Conservation (phyloP, 2,113 vertebrate genomes). For the Mellivora capensis region DNA sequence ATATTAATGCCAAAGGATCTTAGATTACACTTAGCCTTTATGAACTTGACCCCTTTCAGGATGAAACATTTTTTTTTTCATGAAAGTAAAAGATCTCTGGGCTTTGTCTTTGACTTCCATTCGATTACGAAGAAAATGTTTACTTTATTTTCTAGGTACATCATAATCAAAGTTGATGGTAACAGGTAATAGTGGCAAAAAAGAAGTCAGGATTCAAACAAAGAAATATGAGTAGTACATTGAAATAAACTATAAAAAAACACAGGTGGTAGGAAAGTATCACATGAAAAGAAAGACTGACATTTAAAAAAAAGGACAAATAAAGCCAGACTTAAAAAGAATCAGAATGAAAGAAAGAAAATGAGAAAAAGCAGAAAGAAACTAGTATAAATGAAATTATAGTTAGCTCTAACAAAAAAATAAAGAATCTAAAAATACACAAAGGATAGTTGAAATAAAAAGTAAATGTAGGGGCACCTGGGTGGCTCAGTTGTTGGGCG, state of each 20-base stretch:
- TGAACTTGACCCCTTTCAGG: neutral
- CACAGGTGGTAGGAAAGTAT: neutral
- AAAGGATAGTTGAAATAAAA: neutral
- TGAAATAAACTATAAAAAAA: neutral
- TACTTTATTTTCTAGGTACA: neutral
- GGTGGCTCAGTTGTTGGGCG: too few relatives aligned
- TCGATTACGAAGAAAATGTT: neutral
- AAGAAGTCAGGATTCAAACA: constrained; percentile 23
- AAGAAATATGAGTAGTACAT: neutral
- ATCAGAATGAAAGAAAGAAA: neutral
- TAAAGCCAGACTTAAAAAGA: neutral
- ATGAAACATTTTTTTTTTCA: constrained; percentile 36
- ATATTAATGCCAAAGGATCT: neutral
- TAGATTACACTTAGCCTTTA: neutral
- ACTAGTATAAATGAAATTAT: neutral
- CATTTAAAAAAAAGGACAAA: neutral
- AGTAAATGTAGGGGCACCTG: neutral
- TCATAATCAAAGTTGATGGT: neutral
- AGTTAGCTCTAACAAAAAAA: neutral
- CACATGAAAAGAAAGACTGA: neutral
- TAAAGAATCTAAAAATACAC: neutral
- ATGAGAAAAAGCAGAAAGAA: neutral
- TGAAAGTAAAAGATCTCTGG: neutral
- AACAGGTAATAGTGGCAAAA: neutral
- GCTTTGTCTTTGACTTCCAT: neutral